Evolutionary conservation across 2,888 invertebrate genomes (phyloP).

Genomic region (Alcis repandata): DNA sequence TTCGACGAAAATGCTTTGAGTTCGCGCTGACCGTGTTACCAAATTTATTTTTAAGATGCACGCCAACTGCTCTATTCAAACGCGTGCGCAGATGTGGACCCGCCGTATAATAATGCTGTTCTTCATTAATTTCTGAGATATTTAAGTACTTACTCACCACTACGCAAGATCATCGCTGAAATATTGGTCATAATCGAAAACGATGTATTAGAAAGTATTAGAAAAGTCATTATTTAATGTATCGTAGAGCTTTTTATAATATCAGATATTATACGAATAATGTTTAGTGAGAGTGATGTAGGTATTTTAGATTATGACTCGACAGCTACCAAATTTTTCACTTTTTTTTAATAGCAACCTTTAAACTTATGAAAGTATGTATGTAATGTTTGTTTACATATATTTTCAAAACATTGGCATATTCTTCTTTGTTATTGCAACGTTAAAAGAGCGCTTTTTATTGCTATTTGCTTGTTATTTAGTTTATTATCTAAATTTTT

Average conservation of each 20-base stretch:
- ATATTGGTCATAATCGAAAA: not conserved
- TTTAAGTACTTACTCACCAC: too few relatives aligned
- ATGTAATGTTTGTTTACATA: not conserved
- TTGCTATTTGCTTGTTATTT: not conserved
- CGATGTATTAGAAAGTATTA: constrained; percentile 29
- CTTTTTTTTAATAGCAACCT: not conserved
- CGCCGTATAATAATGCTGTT: too few relatives aligned
- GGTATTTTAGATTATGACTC: not conserved
- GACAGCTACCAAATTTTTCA: not conserved
- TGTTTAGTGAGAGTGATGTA: constrained; percentile 4
- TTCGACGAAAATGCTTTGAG: not conserved
- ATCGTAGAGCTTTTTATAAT: constrained; percentile 47
- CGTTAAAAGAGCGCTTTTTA: not conserved
- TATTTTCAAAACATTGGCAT: too few relatives aligned
- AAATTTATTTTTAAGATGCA: too few relatives aligned
- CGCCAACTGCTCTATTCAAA: too few relatives aligned
- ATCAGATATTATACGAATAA: constrained; percentile 14
- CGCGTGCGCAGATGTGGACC: too few relatives aligned
- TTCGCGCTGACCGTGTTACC: too few relatives aligned
- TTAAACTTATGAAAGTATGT: not conserved
- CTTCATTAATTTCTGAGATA: too few relatives aligned
- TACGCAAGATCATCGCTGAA: too few relatives aligned
- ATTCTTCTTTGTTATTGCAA: too few relatives aligned
- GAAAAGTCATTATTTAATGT: constrained; percentile 32
- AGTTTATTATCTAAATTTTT: too few relatives aligned